phyloP scores from a whole-genome alignment of 2,113 vertebrate species.

The Xyrauchen texanus region DNA sequence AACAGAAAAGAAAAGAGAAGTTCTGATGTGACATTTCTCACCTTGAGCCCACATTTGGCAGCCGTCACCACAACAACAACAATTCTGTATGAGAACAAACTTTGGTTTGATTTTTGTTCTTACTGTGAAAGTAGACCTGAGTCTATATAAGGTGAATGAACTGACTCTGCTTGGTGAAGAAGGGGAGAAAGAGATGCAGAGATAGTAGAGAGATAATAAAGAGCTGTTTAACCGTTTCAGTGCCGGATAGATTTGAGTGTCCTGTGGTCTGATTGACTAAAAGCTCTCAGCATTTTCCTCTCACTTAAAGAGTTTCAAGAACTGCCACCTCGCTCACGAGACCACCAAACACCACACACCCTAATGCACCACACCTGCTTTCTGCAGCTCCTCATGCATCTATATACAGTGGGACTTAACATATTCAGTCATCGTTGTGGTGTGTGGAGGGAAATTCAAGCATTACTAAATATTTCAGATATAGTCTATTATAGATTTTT shows the following conservation, averaged over 20 bases:
- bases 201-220: slow-evolving; percentile 45
- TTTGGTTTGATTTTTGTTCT: not conserved
- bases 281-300: slow-evolving; percentile 40
- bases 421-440: not conserved
- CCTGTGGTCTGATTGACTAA: slow-evolving; percentile 74
- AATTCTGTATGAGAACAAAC: slow-evolving; percentile 2
- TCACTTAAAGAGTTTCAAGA: slow-evolving; percentile 61
- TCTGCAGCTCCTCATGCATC: not conserved
- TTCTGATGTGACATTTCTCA: not conserved
- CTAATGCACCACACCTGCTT: slow-evolving; percentile 21
- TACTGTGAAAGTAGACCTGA: not conserved
- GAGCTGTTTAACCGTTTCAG: slow-evolving; percentile 78
- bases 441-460: not conserved
- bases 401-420: not conserved
- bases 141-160: slow-evolving; percentile 39
- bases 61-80: not conserved
- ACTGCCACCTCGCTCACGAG: slow-evolving; percentile 44
- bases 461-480: not conserved
- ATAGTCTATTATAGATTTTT: not conserved
- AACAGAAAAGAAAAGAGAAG: not conserved
- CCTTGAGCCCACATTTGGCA: slow-evolving; percentile 6
- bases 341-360: slow-evolving; percentile 17
- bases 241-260: slow-evolving; percentile 70
- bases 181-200: slow-evolving; percentile 31
- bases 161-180: not conserved